Evolutionary conservation across 1,140 invertebrate species (phyloP).

Genomic region (Prorops nasuta): DNA sequence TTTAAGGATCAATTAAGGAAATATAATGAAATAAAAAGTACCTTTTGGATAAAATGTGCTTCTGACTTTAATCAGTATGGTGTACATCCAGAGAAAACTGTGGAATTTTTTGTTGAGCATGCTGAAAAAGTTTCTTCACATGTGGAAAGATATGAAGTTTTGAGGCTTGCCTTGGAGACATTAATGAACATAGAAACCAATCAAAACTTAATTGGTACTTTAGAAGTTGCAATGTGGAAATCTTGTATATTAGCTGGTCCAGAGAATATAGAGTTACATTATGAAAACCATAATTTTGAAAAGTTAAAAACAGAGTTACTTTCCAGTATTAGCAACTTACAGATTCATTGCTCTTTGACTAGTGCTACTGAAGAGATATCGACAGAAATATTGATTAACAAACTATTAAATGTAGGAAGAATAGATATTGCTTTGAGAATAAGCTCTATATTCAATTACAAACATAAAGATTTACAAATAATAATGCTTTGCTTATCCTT

Average conservation of each 20-base stretch:
- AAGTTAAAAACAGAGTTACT: constrained; percentile 48
- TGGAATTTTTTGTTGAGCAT: constrained; percentile 59
- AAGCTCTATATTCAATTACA: constrained; percentile 43
- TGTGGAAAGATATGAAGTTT: constrained; percentile 45
- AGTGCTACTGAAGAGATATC: constrained; percentile 31
- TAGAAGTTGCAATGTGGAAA: constrained; percentile 53
- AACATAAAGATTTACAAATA: constrained; percentile 44
- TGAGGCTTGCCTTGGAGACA: constrained; percentile 40
- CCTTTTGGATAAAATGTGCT: constrained; percentile 61
- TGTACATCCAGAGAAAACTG: constrained; percentile 56
- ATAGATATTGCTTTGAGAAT: constrained; percentile 42
- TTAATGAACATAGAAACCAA: constrained; percentile 37
- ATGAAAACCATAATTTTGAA: constrained; percentile 26
- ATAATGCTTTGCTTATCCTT: constrained; percentile 46
- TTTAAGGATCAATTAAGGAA: constrained; percentile 34
- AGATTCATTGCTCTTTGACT: constrained; percentile 32
- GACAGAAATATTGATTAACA: constrained; percentile 38
- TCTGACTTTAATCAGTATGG: constrained; percentile 58
- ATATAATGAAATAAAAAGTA: constrained; percentile 45
- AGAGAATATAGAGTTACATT: constrained; percentile 37
- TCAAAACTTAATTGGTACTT: constrained; percentile 33
- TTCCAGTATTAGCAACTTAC: constrained; percentile 30
- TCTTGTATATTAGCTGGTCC: constrained; percentile 45
- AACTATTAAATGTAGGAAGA: constrained; percentile 40
- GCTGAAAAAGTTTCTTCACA: constrained; percentile 50